Evolutionary conservation across 2,113 vertebrate genomes (phyloP).

Genomic region (Neolamprologus ventralis): DNA sequence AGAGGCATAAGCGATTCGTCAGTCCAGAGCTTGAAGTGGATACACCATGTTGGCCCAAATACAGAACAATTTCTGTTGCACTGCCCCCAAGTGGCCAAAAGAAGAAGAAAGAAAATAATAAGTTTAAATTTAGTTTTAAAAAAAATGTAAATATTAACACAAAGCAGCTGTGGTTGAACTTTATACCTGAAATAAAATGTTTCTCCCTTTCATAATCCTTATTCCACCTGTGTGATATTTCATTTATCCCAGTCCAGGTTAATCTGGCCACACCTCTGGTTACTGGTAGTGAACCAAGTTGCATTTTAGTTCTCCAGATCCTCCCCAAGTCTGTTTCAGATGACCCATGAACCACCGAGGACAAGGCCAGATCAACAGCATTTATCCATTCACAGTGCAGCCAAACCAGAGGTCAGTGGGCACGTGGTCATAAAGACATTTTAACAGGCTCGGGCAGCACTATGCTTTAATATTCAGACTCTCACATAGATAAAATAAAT

Average conservation of each 20-base stretch:
- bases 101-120: background rate
- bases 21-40: background rate
- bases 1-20: background rate
- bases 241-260: background rate
- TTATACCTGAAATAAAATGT: background rate
- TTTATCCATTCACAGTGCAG: background rate
- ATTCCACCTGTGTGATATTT: background rate
- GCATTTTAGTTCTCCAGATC: background rate
- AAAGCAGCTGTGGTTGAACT: background rate
- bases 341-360: background rate
- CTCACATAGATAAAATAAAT: background rate
- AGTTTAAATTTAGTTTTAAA: accelerated
- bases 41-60: background rate
- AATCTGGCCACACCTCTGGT: background rate
- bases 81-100: background rate
- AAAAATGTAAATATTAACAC: background rate
- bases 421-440: background rate
- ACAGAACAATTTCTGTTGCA: background rate
- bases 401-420: background rate
- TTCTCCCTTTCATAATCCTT: background rate
- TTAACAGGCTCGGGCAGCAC: background rate
- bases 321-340: background rate
- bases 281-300: background rate
- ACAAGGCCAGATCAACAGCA: too few relatives aligned
- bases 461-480: background rate